Evolutionary conservation across 23 tunicate species (phyloP).

Genomic region (Aplidium turbinatum): DNA sequence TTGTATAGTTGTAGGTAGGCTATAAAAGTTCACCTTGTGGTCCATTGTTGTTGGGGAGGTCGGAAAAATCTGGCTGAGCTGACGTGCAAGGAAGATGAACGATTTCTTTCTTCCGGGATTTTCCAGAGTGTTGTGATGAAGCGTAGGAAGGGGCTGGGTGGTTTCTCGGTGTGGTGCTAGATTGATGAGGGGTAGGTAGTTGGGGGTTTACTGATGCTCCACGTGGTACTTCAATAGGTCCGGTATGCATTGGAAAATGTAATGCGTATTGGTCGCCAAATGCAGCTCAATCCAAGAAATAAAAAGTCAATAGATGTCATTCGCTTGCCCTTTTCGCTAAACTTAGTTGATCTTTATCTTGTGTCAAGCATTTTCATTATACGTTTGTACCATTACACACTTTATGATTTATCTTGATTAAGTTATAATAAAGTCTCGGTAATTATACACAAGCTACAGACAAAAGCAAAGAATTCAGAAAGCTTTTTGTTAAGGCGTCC

Average conservation of each 20-base stretch:
- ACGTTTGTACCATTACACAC: too few relatives aligned
- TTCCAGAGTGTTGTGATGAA: slow-evolving; percentile 21
- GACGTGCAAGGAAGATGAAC: slow-evolving; percentile 37
- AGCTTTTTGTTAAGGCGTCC: too few relatives aligned
- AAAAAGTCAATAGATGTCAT: too few relatives aligned
- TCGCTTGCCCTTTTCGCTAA: too few relatives aligned
- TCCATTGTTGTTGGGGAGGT: slow-evolving; percentile 6
- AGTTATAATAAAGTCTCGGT: too few relatives aligned
- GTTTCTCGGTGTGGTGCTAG: background rate
- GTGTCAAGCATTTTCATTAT: too few relatives aligned
- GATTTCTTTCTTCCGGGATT: slow-evolving; percentile 18
- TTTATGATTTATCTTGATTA: too few relatives aligned
- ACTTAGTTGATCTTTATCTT: too few relatives aligned
- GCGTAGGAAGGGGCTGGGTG: slow-evolving; percentile 17
- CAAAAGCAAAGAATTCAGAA: too few relatives aligned
- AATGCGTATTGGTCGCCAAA: too few relatives aligned
- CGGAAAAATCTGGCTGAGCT: slow-evolving; percentile 44
- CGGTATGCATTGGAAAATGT: slow-evolving; percentile 25
- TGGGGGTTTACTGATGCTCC: slow-evolving; percentile 9
- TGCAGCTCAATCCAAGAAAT: too few relatives aligned
- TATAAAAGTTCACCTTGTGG: slow-evolving; percentile 20
- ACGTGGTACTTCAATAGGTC: slow-evolving; percentile 32
- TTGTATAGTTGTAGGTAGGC: background rate
- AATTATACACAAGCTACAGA: too few relatives aligned
- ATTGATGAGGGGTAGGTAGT: background rate